phyloP scores from a whole-genome alignment of 2,888 invertebrate genomes.

The Zonitis immaculata region DNA sequence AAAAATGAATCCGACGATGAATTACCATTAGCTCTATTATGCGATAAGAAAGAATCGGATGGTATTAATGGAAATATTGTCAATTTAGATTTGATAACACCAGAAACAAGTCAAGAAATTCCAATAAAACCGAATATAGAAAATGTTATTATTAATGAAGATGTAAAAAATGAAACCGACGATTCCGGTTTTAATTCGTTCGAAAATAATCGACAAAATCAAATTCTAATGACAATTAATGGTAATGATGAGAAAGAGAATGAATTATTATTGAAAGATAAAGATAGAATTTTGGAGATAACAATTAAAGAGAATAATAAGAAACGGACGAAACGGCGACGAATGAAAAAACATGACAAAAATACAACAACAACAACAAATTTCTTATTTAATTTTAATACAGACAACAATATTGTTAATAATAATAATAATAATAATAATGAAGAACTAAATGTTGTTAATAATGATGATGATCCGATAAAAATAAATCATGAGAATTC shows the following conservation, averaged over 20 bases:
- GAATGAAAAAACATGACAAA: neutral
- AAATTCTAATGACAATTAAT: neutral
- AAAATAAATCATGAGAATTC: neutral
- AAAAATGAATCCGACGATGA: conserved; percentile 34
- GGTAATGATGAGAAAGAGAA: neutral
- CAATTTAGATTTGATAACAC: neutral
- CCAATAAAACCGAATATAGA: no score
- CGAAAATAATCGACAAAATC: neutral
- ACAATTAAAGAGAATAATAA: neutral
- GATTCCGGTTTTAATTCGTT: neutral
- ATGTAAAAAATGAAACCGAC: neutral
- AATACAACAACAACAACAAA: neutral
- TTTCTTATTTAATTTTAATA: neutral
- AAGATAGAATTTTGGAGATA: neutral
- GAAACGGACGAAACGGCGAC: neutral
- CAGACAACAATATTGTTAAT: neutral
- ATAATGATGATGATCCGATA: neutral
- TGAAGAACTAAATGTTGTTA: neutral
- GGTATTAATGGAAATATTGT: neutral
- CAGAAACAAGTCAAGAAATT: neutral
- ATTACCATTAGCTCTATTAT: conserved; percentile 25
- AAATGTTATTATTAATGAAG: neutral
- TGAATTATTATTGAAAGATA: neutral
- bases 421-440: neutral
- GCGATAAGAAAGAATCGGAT: neutral